Conservation (phyloP, 1,140 invertebrate genomes). For the Drosophila auraria region DNA sequence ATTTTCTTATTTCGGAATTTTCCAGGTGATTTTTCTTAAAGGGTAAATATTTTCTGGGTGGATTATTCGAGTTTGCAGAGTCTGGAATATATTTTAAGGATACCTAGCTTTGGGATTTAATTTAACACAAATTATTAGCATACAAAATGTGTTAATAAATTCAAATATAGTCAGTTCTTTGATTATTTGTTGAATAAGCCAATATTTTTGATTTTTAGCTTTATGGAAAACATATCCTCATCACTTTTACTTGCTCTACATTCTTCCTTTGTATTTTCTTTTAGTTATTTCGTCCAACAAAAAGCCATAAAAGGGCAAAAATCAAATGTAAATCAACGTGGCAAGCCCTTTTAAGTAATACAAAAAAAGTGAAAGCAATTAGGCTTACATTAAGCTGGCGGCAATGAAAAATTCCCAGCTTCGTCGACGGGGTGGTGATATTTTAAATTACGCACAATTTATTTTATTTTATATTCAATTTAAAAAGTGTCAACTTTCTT, state of each 20-base stretch:
- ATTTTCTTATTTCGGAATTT: neutral
- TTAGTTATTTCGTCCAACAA: neutral
- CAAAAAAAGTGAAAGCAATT: conserved; percentile 36
- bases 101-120: no score
- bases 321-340: conserved; percentile 25
- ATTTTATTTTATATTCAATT: conserved; percentile 78
- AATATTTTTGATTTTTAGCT: neutral
- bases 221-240: neutral
- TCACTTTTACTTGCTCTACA: neutral
- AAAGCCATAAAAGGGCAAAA: neutral
- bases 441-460: conserved; percentile 71
- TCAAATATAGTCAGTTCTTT: no score
- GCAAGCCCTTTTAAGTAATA: neutral
- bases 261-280: neutral
- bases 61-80: no score
- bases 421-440: conserved; percentile 13
- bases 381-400: conserved; percentile 33
- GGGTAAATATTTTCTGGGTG: neutral
- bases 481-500: conserved; percentile 76
- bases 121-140: no score
- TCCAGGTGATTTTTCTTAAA: neutral
- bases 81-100: no score
- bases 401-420: conserved; percentile 33
- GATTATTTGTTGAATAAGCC: no score
- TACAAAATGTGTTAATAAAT: no score